Conservation (phyloP, 2,797 vertebrate species). For the Spheniscus humboldti region DNA sequence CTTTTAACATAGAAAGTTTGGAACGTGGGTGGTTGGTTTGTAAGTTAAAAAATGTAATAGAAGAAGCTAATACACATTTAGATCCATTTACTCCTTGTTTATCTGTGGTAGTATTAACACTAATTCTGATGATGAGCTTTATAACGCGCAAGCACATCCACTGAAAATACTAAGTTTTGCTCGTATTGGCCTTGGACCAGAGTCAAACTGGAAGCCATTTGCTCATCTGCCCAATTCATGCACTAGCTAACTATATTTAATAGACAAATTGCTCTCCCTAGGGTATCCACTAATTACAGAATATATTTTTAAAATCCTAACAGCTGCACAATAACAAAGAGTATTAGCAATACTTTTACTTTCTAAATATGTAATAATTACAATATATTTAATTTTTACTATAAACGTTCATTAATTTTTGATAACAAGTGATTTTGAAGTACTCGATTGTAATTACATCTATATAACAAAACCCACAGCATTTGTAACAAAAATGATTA, state of each 20-base stretch:
- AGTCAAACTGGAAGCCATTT: background rate
- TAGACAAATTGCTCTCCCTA: background rate
- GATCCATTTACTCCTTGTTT: background rate
- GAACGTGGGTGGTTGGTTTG: background rate
- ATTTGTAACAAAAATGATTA: background rate
- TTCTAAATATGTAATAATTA: background rate
- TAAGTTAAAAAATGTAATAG: background rate
- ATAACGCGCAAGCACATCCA: background rate
- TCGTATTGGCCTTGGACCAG: rapidly evolving
- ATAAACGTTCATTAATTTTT: background rate
- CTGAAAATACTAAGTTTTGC: background rate
- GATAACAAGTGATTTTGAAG: background rate
- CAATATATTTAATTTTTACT: background rate
- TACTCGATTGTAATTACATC: background rate
- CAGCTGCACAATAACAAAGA: background rate
- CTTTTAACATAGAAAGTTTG: background rate
- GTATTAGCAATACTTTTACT: background rate
- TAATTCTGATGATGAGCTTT: background rate
- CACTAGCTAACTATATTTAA: background rate
- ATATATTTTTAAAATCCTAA: background rate
- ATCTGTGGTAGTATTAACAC: background rate
- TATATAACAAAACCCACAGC: background rate
- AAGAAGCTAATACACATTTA: background rate
- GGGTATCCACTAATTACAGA: background rate
- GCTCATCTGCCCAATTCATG: background rate